These are phyloP conservation scores for Ptychodera flava DNA, from an alignment of 35 echinoderm and acorn worm genomes.

Conservation along the genomic window DNA sequence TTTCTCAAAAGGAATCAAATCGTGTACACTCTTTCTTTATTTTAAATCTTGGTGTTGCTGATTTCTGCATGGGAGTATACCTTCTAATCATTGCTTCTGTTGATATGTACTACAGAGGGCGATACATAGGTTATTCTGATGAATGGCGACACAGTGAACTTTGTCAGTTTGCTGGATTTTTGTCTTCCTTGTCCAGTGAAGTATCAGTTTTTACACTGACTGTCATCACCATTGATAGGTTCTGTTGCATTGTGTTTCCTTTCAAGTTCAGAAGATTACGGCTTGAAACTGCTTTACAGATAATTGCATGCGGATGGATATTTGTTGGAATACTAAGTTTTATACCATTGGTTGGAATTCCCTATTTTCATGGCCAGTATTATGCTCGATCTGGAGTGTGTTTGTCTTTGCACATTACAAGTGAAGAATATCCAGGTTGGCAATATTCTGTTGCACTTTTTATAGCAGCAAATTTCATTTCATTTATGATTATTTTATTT, in stretches of 20 bases:
- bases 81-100: constrained; percentile 88
- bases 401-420: constrained; percentile 19
- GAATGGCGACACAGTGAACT: constrained; percentile 74
- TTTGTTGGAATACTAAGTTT: constrained; percentile 8
- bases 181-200: constrained; percentile 81
- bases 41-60: constrained; percentile 71
- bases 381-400: constrained; percentile 7
- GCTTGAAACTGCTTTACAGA: background rate
- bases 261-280: constrained; percentile 1
- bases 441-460: constrained; percentile 3
- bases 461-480: constrained; percentile 7
- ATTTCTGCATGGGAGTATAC: constrained; percentile 88
- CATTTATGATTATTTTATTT: constrained; percentile 2
- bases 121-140: constrained; percentile 27
- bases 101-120: constrained; percentile 64
- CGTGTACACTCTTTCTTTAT: constrained; percentile 88
- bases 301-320: constrained; percentile 15
- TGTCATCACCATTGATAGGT: constrained; percentile 70
- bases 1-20: constrained; percentile 47
- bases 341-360: background rate
- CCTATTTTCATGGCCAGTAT: background rate
- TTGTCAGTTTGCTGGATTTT: constrained; percentile 66
- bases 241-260: constrained; percentile 35
- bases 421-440: constrained; percentile 20
- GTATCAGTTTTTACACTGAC: constrained; percentile 77